phyloP scores from a whole-genome alignment of 2,888 invertebrate genomes.

The Microctonus aethiopoides region DNA sequence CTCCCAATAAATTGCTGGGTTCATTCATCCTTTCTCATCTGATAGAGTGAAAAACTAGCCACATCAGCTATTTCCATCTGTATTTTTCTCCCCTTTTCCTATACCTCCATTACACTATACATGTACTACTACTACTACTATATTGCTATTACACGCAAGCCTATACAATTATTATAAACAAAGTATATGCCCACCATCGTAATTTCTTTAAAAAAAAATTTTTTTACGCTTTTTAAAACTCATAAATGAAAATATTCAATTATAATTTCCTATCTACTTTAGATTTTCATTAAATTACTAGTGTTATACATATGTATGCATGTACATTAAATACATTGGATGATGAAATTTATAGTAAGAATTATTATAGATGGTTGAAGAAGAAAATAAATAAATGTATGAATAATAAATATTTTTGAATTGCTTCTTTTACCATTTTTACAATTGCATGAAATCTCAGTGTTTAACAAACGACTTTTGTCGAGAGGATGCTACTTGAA shows the following conservation, averaged over 20 bases:
- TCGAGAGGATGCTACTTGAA: not conserved
- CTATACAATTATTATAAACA: not conserved
- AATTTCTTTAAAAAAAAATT: too few relatives aligned
- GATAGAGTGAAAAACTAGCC: constrained; percentile 62
- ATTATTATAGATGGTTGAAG: not conserved
- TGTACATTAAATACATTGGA: not conserved
- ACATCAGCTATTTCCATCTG: constrained; percentile 43
- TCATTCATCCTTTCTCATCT: constrained; percentile 65
- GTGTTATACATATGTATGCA: too few relatives aligned
- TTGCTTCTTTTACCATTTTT: not conserved
- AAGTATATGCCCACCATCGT: not conserved
- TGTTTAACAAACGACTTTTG: not conserved
- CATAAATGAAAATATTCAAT: not conserved
- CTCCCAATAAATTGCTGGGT: constrained; percentile 66
- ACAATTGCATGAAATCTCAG: not conserved
- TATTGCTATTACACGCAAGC: not conserved
- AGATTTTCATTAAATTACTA: not conserved
- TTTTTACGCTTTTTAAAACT: not conserved
- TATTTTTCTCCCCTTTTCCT: not conserved
- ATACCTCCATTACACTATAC: not conserved
- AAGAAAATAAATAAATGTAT: not conserved
- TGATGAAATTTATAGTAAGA: too few relatives aligned
- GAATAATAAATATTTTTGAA: too few relatives aligned
- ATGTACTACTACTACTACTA: too few relatives aligned
- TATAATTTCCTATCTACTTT: not conserved